phyloP scores from a whole-genome alignment of 1,140 invertebrate genomes.

The Euschistus heros region DNA sequence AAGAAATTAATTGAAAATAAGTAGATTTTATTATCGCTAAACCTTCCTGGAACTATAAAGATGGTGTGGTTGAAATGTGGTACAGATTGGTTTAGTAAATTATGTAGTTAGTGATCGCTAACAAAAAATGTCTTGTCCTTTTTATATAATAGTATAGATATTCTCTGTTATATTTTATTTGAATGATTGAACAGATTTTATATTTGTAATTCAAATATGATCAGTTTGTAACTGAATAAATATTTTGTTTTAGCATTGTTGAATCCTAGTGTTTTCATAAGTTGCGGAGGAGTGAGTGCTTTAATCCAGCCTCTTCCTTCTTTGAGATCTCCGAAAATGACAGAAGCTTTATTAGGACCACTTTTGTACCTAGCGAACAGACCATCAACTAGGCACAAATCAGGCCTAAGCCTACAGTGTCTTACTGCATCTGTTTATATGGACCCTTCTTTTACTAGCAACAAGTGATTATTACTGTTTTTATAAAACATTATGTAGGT shows the following conservation, averaged over 20 bases:
- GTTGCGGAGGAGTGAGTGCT: conserved; percentile 70
- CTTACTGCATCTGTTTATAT: conserved; percentile 69
- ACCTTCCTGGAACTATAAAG: too few relatives aligned
- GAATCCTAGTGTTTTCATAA: conserved; percentile 68
- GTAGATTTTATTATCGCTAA: too few relatives aligned
- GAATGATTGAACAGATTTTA: too few relatives aligned
- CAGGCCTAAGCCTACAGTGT: conserved; percentile 65
- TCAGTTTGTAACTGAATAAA: conserved; percentile 2
- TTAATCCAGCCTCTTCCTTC: conserved; percentile 66
- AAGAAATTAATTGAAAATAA: too few relatives aligned
- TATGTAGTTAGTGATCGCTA: too few relatives aligned
- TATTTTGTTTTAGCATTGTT: conserved; percentile 50
- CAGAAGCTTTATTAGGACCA: conserved; percentile 74
- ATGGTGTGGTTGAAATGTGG: too few relatives aligned
- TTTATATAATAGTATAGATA: too few relatives aligned
- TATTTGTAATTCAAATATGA: too few relatives aligned
- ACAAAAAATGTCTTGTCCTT: too few relatives aligned
- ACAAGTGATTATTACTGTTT: conserved; percentile 2
- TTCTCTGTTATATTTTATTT: too few relatives aligned
- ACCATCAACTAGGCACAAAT: conserved; percentile 62
- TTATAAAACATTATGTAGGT: too few relatives aligned
- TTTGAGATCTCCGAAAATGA: conserved; percentile 43
- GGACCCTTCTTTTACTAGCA: conserved; percentile 42
- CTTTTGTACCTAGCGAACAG: conserved; percentile 79
- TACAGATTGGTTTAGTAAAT: too few relatives aligned